Evolutionary conservation across 2,888 invertebrate species (phyloP).

Genomic region (Idaea aversata): DNA sequence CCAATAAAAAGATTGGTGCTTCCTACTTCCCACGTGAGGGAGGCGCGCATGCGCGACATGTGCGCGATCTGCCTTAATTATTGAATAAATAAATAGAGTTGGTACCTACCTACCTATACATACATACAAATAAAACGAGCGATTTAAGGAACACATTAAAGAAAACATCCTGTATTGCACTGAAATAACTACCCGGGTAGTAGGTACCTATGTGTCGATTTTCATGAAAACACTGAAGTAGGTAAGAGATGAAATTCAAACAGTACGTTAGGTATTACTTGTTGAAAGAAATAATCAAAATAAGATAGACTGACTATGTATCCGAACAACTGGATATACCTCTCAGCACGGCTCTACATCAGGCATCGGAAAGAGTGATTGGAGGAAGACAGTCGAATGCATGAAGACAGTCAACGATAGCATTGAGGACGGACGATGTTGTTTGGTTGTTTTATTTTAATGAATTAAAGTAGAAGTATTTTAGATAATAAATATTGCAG

Average conservation of each 20-base stretch:
- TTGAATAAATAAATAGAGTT: slow-evolving; percentile 46
- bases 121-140: not conserved
- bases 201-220: not conserved
- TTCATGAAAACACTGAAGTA: not conserved
- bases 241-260: not conserved
- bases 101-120: slow-evolving; percentile 11
- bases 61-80: slow-evolving; percentile 71
- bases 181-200: not conserved
- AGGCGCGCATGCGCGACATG: slow-evolving; percentile 59
- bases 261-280: too few relatives aligned
- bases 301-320: too few relatives aligned
- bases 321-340: too few relatives aligned
- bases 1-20: slow-evolving; percentile 74
- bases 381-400: too few relatives aligned
- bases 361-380: too few relatives aligned
- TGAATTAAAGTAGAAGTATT: too few relatives aligned
- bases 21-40: slow-evolving; percentile 74
- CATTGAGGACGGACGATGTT: too few relatives aligned
- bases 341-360: too few relatives aligned
- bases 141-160: not conserved
- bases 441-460: too few relatives aligned
- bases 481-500: too few relatives aligned
- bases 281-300: too few relatives aligned
- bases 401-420: too few relatives aligned
- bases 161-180: not conserved